Conservation (phyloP, 2,113 vertebrate genomes). For the Vulpes ferrilata region DNA sequence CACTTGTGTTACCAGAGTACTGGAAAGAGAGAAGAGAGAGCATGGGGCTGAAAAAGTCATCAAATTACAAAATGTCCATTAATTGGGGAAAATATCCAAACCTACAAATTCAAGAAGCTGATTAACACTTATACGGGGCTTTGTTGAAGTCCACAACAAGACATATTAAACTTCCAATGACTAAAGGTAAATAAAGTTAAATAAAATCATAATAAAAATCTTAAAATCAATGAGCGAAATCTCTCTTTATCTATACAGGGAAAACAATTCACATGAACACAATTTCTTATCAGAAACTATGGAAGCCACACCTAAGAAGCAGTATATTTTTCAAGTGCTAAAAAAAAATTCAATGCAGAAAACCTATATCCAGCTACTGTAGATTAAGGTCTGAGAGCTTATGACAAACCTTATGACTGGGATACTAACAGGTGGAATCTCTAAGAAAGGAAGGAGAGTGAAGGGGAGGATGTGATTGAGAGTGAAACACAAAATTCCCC, state of each 20-base stretch:
- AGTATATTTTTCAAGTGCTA: neutral
- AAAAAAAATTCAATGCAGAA: neutral
- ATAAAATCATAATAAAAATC: neutral
- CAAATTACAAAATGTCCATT: neutral
- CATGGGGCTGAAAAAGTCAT: neutral
- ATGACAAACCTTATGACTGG: neutral
- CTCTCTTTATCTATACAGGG: neutral
- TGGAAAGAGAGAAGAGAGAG: neutral
- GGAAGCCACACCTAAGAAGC: neutral
- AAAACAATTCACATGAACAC: neutral
- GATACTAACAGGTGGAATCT: neutral
- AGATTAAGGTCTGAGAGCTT: neutral
- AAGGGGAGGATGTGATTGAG: neutral
- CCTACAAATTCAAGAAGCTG: neutral
- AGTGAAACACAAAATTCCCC: neutral
- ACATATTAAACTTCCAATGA: neutral
- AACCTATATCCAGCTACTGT: neutral
- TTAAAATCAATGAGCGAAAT: neutral
- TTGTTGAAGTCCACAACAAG: neutral
- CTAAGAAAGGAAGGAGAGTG: neutral
- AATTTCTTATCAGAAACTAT: neutral
- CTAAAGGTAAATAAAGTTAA: neutral
- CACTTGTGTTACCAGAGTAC: neutral
- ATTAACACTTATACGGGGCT: neutral
- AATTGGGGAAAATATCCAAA: neutral